Percentiles rank a stretch among this genome's conserved stretches.
Evolutionary conservation across 1,140 invertebrate genomes (phyloP).

Genomic region (Manduca sexta): DNA sequence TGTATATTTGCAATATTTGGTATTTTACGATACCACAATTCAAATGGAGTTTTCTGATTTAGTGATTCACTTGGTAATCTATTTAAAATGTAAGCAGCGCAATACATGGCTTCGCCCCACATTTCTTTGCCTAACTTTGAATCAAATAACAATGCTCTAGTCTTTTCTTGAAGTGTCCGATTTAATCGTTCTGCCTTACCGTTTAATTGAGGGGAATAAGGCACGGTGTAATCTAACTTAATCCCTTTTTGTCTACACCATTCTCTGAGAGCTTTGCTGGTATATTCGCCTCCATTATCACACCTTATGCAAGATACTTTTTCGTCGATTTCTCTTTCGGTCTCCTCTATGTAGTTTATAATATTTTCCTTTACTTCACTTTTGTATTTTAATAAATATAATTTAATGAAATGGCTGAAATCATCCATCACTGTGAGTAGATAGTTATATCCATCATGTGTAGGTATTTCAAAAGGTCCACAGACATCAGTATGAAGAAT

Average conservation of each 20-base stretch:
- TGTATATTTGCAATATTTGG: neutral
- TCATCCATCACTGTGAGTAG: too few species aligned
- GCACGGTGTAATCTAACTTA: slow-evolving; percentile 9
- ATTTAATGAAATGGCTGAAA: too few species aligned
- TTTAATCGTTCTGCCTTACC: slow-evolving; percentile 14
- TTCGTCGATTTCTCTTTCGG: too few species aligned
- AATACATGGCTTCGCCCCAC: slow-evolving; percentile 1
- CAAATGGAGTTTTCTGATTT: neutral
- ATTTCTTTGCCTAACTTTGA: slow-evolving; percentile 1
- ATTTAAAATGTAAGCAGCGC: neutral
- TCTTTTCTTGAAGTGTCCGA: slow-evolving; percentile 4
- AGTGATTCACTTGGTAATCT: neutral
- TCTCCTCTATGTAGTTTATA: too few species aligned
- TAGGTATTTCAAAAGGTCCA: too few species aligned
- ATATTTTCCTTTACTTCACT: too few species aligned
- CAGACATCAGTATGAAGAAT: too few species aligned
- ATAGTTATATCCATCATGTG: too few species aligned
- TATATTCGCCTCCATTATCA: slow-evolving; percentile 13
- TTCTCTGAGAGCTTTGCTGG: slow-evolving; percentile 1
- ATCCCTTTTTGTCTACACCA: slow-evolving; percentile 8
- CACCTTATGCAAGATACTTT: too few species aligned
- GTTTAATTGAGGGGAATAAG: slow-evolving; percentile 12
- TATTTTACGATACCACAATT: too few species aligned
- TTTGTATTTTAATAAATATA: too few species aligned
- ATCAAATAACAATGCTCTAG: slow-evolving; percentile 2